A percentile compares a stretch with the other conserved stretches of the same genome.
Evolutionary conservation across 2,797 vertebrate genomes (phyloP).

Genomic region (Martes flavigula): DNA sequence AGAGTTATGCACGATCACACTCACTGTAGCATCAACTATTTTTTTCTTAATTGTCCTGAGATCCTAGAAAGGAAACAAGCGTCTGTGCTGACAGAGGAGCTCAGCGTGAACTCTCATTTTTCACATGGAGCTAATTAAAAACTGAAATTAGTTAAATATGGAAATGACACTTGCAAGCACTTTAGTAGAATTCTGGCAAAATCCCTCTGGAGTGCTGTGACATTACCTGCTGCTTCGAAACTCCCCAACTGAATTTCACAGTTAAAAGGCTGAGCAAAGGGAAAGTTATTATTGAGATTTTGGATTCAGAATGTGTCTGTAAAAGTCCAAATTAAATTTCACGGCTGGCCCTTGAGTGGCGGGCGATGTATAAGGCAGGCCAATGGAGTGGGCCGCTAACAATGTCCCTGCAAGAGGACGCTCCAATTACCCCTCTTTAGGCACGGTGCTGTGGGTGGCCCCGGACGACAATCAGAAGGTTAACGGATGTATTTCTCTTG

Average conservation of each 20-base stretch:
- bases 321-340: slow-evolving; percentile 89
- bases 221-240: slow-evolving; percentile 89
- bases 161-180: slow-evolving; percentile 91
- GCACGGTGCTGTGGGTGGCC: slow-evolving; percentile 75
- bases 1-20: slow-evolving; percentile 77
- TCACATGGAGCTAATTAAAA: slow-evolving; percentile 92
- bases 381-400: slow-evolving; percentile 75
- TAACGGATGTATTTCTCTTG: slow-evolving; percentile 22
- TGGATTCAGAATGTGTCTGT: slow-evolving; percentile 85
- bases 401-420: slow-evolving; percentile 56
- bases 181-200: slow-evolving; percentile 90
- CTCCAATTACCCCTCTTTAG: slow-evolving; percentile 82
- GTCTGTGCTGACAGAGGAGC: slow-evolving; percentile 89
- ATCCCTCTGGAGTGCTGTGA: slow-evolving; percentile 87
- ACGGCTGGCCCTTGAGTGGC: slow-evolving; percentile 85
- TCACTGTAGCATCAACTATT: slow-evolving; percentile 83
- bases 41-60: slow-evolving; percentile 88
- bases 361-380: slow-evolving; percentile 76
- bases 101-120: slow-evolving; percentile 90
- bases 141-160: slow-evolving; percentile 93
- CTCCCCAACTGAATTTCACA: slow-evolving; percentile 89
- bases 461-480: slow-evolving; percentile 54
- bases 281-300: slow-evolving; percentile 88
- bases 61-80: slow-evolving; percentile 89
- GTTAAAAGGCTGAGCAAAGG: slow-evolving; percentile 89